phyloP scores from a whole-genome alignment of 30 jellyfish, hydroid and myxozoan genomes.

The Cassiopea xamachana region DNA sequence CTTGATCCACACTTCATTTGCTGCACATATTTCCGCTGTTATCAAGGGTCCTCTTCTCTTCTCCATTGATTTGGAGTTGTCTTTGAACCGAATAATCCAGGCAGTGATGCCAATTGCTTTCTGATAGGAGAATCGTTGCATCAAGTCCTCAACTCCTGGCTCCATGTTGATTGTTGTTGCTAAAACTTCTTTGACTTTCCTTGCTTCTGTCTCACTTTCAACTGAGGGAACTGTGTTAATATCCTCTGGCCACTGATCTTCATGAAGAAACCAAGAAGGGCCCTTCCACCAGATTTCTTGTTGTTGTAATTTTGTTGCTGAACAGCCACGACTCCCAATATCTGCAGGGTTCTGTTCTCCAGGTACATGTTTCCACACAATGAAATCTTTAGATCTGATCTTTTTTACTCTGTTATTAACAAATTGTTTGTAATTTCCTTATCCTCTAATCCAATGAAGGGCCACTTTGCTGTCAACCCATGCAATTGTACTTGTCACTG shows the following conservation, averaged over 20 bases:
- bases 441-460: conserved; percentile 58
- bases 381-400: no score
- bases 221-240: conserved; percentile 22
- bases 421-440: conserved; percentile 26
- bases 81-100: conserved; percentile 61
- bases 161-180: no score
- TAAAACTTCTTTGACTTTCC: no score
- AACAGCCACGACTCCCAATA: no score
- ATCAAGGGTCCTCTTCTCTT: conserved; percentile 59
- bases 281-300: conserved; percentile 42
- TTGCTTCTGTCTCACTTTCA: conserved; percentile 9
- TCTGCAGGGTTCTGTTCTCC: no score
- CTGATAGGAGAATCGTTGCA: conserved; percentile 27
- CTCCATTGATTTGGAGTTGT: conserved; percentile 31
- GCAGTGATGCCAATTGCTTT: conserved; percentile 51
- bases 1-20: conserved; percentile 24
- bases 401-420: conserved; percentile 51
- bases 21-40: conserved; percentile 42
- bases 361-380: no score
- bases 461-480: conserved; percentile 44
- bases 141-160: neutral
- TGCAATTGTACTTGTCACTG: neutral
- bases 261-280: conserved; percentile 32
- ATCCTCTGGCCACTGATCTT: neutral
- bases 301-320: neutral